phyloP scores from a whole-genome alignment of 2,888 invertebrate species.

The Synergus japonicus region DNA sequence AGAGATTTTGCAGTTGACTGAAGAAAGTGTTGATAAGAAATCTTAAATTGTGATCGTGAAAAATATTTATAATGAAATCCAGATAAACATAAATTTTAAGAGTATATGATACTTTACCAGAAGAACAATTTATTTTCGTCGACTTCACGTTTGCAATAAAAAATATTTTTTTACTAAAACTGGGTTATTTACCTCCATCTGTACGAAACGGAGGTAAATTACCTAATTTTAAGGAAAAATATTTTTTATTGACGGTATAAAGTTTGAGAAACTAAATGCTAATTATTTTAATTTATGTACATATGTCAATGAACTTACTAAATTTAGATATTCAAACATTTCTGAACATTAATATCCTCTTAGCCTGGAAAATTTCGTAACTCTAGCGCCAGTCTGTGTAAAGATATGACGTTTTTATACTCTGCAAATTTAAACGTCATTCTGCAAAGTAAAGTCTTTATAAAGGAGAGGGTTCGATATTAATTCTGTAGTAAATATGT shows the following conservation, averaged over 20 bases:
- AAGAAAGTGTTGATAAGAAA: conserved; percentile 21
- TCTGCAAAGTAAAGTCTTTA: neutral
- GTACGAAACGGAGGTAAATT: too few relatives aligned
- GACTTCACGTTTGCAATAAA: too few relatives aligned
- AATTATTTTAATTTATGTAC: too few relatives aligned
- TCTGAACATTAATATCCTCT: neutral
- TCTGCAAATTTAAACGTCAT: neutral
- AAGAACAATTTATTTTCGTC: too few relatives aligned
- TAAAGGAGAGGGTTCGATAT: neutral
- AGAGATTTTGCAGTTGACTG: conserved; percentile 21
- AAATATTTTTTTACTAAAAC: too few relatives aligned
- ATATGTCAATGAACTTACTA: conserved; percentile 9
- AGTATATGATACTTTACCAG: too few relatives aligned
- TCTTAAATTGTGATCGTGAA: neutral
- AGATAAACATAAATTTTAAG: neutral
- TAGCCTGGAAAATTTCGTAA: conserved; percentile 15
- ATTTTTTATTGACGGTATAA: too few relatives aligned
- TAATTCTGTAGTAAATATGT: conserved; percentile 8
- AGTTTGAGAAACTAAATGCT: too few relatives aligned
- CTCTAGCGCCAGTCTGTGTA: conserved; percentile 1
- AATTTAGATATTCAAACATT: conserved; percentile 1
- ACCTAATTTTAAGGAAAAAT: too few relatives aligned
- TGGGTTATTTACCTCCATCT: too few relatives aligned
- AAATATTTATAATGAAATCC: conserved; percentile 21
- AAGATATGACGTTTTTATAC: neutral